A percentile compares a stretch with the other conserved stretches of the same genome.
These are phyloP conservation scores for Notoglanidium macrostoma DNA, from an alignment of 2,797 vertebrate species.

Conservation along the genomic window DNA sequence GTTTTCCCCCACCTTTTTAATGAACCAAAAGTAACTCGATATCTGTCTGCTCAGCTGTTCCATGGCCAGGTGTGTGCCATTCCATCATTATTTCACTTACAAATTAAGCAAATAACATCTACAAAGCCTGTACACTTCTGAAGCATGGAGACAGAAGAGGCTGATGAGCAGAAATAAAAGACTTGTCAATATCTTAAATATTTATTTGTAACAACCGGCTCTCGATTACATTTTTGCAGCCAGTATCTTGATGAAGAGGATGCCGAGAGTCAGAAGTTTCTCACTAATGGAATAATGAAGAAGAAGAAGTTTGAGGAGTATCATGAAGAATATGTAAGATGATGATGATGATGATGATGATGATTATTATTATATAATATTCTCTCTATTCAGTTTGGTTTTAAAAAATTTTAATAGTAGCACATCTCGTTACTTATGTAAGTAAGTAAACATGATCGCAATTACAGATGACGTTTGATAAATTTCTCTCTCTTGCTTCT, in stretches of 20 bases:
- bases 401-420: not conserved
- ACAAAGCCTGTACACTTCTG: not conserved
- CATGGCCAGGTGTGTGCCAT: not conserved
- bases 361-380: too few species aligned
- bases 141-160: not conserved
- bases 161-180: not conserved
- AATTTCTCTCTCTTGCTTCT: not conserved
- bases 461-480: not conserved
- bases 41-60: not conserved
- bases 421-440: not conserved
- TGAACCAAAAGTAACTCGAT: not conserved
- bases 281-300: constrained; percentile 86
- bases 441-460: not conserved
- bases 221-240: constrained; percentile 64
- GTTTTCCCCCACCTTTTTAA: too few species aligned
- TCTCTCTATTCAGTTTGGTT: not conserved
- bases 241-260: constrained; percentile 80
- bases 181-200: too few species aligned
- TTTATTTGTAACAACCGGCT: not conserved
- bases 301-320: constrained; percentile 89
- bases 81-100: not conserved
- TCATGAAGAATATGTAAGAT: constrained; percentile 90
- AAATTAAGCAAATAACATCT: not conserved
- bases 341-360: not conserved
- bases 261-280: constrained; percentile 90